A percentile compares a stretch with the other conserved stretches of the same genome.
Evolutionary conservation across 2,888 invertebrate genomes (phyloP).

Genomic region (Melieria omissa): DNA sequence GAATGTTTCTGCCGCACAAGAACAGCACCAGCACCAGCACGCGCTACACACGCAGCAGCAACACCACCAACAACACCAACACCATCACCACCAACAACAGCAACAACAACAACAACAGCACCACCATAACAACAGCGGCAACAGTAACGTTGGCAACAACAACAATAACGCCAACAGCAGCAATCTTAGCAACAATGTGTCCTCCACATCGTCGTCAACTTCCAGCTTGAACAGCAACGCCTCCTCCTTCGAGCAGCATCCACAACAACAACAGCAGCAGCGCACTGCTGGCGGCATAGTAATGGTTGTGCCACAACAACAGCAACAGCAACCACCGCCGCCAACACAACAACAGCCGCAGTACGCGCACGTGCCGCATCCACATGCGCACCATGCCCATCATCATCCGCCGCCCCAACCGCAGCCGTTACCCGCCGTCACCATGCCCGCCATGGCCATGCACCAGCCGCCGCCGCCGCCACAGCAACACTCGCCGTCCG

Average conservation of each 20-base stretch:
- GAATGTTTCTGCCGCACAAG: slow-evolving; percentile 58
- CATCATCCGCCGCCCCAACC: slow-evolving; percentile 38
- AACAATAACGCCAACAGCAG: slow-evolving; percentile 18
- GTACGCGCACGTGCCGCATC: slow-evolving; percentile 37
- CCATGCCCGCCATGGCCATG: slow-evolving; percentile 37
- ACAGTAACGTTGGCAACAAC: slow-evolving; percentile 33
- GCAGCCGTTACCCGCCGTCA: slow-evolving; percentile 42
- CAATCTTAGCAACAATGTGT: slow-evolving; percentile 40
- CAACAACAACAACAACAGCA: slow-evolving; percentile 49
- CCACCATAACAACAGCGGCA: slow-evolving; percentile 38
- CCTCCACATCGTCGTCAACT: slow-evolving; percentile 53
- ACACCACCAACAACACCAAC: slow-evolving; percentile 41
- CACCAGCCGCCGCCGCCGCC: slow-evolving; percentile 46
- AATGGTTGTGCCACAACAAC: slow-evolving; percentile 52
- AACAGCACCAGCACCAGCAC: slow-evolving; percentile 42
- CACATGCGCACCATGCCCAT: slow-evolving; percentile 42
- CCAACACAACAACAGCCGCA: slow-evolving; percentile 41
- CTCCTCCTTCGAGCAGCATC: slow-evolving; percentile 40
- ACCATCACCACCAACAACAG: slow-evolving; percentile 37
- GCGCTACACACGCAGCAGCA: slow-evolving; percentile 40
- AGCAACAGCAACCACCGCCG: slow-evolving; percentile 40
- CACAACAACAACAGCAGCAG: slow-evolving; percentile 45
- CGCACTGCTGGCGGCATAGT: slow-evolving; percentile 50
- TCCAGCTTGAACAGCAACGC: slow-evolving; percentile 53
- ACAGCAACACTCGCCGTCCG: slow-evolving; percentile 59